Percentiles rank a stretch among this genome's conserved stretches.
Conservation (phyloP, 1,140 invertebrate genomes). For the Piezodorus guildinii region DNA sequence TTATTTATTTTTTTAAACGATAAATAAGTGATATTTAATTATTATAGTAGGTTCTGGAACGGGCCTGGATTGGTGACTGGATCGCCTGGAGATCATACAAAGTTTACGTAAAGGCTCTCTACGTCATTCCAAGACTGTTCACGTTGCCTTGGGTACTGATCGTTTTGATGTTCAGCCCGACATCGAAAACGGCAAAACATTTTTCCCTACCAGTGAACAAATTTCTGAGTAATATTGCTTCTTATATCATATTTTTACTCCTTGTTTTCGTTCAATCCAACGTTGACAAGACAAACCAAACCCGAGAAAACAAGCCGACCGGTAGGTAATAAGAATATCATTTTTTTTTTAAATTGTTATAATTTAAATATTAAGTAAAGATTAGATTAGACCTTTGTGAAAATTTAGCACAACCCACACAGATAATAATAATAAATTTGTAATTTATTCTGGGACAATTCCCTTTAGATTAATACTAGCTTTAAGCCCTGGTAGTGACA, state of each 20-base stretch:
- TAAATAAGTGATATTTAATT: no score
- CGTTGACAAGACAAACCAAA: constrained; percentile 39
- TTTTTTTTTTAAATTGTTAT: no score
- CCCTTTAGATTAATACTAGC: no score
- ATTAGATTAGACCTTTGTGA: no score
- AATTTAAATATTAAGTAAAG: no score
- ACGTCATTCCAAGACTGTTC: constrained; percentile 34
- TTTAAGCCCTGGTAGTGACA: no score
- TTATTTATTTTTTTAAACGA: no score
- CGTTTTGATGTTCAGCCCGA: constrained; percentile 36
- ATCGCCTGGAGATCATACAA: constrained; percentile 41
- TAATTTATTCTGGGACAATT: no score
- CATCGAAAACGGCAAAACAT: constrained; percentile 33
- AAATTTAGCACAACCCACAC: no score
- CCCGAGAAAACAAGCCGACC: constrained; percentile 28
- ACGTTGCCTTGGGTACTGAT: constrained; percentile 38
- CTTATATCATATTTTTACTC: constrained; percentile 48
- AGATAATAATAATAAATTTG: no score
- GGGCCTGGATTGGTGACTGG: constrained; percentile 44
- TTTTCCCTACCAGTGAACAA: constrained; percentile 43
- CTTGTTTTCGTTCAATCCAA: constrained; percentile 46
- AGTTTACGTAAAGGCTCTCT: constrained; percentile 30
- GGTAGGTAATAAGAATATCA: neutral
- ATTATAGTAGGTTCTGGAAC: constrained; percentile 30
- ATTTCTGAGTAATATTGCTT: constrained; percentile 44